These are phyloP conservation scores for Phyllostomus hastatus DNA, from an alignment of 2,113 vertebrate species.

Conservation along the genomic window DNA sequence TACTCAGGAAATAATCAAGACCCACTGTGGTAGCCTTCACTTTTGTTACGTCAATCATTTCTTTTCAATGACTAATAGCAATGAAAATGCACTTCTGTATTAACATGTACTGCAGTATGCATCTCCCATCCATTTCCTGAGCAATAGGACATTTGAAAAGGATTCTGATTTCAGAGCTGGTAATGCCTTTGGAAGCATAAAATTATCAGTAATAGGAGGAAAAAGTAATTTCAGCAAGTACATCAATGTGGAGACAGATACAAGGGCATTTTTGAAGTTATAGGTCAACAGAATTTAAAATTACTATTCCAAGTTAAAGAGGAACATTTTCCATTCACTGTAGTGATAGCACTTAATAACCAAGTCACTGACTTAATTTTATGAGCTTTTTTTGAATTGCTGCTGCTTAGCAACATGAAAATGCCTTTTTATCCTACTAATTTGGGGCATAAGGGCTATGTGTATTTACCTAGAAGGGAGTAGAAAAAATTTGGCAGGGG, in stretches of 20 bases:
- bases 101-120: not conserved
- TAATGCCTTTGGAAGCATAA: not conserved
- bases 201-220: not conserved
- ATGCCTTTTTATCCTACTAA: constrained; percentile 75
- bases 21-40: not conserved
- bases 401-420: constrained; percentile 80
- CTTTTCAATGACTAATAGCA: not conserved
- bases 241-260: not conserved
- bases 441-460: constrained; percentile 47
- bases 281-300: constrained; percentile 1
- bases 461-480: not conserved
- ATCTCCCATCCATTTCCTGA: not conserved
- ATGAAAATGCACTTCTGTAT: not conserved
- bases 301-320: constrained; percentile 32
- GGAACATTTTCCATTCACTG: constrained; percentile 6
- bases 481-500: not conserved
- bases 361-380: constrained; percentile 68
- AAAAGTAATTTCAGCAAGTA: not conserved
- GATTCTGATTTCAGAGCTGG: not conserved
- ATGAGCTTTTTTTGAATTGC: constrained; percentile 69
- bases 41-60: not conserved
- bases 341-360: constrained; percentile 61
- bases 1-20: not conserved
- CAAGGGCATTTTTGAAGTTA: not conserved
- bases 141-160: not conserved